Conservation (phyloP, 2,797 vertebrate genomes). For the Pipistrellus nathusii region DNA sequence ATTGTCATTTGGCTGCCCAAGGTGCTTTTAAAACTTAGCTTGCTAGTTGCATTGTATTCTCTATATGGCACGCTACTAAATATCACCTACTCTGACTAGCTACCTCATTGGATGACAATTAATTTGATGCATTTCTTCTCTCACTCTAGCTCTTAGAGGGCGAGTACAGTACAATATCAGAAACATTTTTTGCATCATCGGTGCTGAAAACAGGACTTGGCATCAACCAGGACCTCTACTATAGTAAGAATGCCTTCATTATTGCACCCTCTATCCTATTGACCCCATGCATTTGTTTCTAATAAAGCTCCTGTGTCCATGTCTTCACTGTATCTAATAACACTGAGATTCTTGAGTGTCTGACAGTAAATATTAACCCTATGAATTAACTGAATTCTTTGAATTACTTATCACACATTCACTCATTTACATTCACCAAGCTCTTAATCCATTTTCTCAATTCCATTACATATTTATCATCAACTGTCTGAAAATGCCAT, state of each 20-base stretch:
- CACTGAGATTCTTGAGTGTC: neutral
- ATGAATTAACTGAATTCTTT: neutral
- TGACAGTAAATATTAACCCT: neutral
- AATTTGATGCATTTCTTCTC: neutral
- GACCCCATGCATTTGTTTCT: neutral
- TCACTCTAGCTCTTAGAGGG: neutral
- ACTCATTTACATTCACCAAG: slow-evolving; percentile 2
- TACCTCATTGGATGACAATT: neutral
- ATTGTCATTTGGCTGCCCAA: neutral
- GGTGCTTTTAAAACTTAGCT: neutral
- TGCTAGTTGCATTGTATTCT: neutral
- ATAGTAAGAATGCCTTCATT: neutral
- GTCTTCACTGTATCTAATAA: neutral
- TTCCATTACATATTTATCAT: slow-evolving; percentile 22
- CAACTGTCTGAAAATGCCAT: neutral
- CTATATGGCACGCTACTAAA: neutral
- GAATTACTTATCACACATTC: neutral
- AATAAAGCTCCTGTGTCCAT: neutral
- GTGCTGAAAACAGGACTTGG: neutral
- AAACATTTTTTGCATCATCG: neutral
- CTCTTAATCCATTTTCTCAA: neutral
- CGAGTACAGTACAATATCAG: neutral
- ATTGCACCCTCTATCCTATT: neutral
- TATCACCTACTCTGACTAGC: neutral
- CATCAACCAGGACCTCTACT: neutral